These are phyloP conservation scores for Eilema sororculum DNA, from an alignment of 2,888 invertebrate species.

Conservation along the genomic window DNA sequence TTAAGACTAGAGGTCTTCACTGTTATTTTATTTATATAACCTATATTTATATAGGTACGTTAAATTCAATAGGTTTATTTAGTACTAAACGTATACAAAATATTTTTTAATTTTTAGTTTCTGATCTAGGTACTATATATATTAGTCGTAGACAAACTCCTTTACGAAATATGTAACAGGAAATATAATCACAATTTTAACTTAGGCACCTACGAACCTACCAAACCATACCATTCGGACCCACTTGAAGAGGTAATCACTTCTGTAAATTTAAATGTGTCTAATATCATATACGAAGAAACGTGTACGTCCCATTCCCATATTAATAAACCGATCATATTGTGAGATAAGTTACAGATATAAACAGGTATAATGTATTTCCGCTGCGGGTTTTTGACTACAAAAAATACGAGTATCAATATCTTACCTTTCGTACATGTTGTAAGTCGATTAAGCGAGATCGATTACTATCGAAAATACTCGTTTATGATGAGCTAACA, in stretches of 20 bases:
- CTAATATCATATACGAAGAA: background rate
- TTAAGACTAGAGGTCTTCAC: background rate
- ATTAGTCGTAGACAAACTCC: background rate
- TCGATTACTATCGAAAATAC: conserved; percentile 25
- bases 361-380: conserved; percentile 32
- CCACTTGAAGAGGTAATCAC: background rate
- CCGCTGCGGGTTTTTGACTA: conserved; percentile 13
- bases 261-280: background rate
- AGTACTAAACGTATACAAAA: too few relatives aligned
- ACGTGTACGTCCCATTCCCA: conserved; percentile 3
- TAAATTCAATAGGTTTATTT: too few relatives aligned
- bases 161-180: background rate
- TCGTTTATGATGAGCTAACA: conserved; percentile 14
- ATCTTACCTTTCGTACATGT: conserved; percentile 20
- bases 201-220: background rate
- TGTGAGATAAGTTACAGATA: conserved; percentile 15
- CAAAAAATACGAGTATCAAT: conserved; percentile 26
- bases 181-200: background rate
- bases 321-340: conserved; percentile 7
- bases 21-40: background rate
- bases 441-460: conserved; percentile 25
- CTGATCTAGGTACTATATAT: too few relatives aligned
- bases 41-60: too few relatives aligned
- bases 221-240: background rate
- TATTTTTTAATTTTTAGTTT: too few relatives aligned